Percentiles rank a stretch among this genome's conserved stretches.
Evolutionary conservation across 2,113 vertebrate genomes (phyloP).

Genomic region (Eclectus roratus): DNA sequence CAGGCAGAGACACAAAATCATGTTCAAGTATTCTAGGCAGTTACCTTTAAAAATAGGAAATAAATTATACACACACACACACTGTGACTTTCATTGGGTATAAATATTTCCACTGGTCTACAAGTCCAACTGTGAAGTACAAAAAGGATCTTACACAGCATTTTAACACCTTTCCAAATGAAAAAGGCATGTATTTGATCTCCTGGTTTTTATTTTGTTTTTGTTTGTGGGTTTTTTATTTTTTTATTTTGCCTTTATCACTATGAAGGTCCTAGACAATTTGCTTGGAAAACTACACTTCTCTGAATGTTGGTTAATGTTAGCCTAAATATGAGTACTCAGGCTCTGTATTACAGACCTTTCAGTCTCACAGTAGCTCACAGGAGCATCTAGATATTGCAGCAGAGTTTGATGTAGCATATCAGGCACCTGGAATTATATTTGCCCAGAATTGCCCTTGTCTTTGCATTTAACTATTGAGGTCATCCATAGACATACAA

Average conservation of each 20-base stretch:
- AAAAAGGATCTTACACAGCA: background rate
- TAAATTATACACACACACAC: background rate
- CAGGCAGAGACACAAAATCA: background rate
- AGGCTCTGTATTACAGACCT: background rate
- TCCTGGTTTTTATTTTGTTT: background rate
- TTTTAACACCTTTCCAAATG: background rate
- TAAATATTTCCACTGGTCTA: background rate
- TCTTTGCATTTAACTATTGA: background rate
- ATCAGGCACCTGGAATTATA: background rate
- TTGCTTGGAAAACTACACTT: background rate
- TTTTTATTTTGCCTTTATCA: background rate
- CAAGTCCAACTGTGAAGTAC: background rate
- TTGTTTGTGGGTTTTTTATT: background rate
- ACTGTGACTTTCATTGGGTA: background rate
- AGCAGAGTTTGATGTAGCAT: background rate
- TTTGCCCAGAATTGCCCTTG: background rate
- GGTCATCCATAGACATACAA: background rate
- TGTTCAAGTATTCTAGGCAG: background rate
- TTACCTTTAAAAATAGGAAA: background rate
- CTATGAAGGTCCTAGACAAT: background rate
- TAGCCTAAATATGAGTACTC: background rate
- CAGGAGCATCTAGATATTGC: background rate
- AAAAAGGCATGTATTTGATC: background rate
- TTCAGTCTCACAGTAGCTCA: background rate
- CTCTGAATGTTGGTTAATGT: background rate